A percentile compares a stretch with the other conserved stretches of the same genome.
Conservation (phyloP, 2,797 vertebrate species). For the Naso thynnoides region DNA sequence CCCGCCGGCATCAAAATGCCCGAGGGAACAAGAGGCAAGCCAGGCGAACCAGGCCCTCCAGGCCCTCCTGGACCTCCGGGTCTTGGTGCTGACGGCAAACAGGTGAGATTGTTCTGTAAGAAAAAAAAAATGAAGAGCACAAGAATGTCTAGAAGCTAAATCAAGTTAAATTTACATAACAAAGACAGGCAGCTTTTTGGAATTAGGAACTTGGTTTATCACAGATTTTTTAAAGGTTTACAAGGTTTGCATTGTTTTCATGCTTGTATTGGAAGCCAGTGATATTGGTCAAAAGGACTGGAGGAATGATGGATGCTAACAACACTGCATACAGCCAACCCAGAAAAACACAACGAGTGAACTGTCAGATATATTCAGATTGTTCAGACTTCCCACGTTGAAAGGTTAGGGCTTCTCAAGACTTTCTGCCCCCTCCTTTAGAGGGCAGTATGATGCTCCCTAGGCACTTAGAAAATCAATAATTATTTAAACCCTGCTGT, state of each 20-base stretch:
- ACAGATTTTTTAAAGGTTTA: not conserved
- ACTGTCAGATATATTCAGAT: not conserved
- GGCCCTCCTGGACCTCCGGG: conserved; percentile 79
- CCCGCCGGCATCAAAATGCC: conserved; percentile 61
- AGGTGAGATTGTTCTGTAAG: conserved; percentile 64
- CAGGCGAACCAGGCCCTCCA: conserved; percentile 69
- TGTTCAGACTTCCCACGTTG: not conserved
- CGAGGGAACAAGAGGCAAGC: conserved; percentile 53
- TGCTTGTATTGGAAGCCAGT: not conserved
- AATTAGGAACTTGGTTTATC: not conserved
- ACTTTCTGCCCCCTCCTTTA: conserved; percentile 4
- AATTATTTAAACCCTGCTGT: not conserved
- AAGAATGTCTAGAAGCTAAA: not conserved
- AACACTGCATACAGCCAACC: not conserved
- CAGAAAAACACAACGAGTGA: not conserved
- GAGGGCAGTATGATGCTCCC: conserved; percentile 5
- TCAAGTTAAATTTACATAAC: not conserved
- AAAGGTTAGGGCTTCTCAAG: not conserved
- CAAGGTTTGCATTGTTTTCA: not conserved
- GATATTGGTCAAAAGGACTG: not conserved
- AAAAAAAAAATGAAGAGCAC: not conserved
- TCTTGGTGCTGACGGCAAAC: conserved; percentile 75
- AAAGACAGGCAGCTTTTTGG: not conserved
- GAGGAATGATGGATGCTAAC: not conserved
- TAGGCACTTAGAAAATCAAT: not conserved